Conservation (phyloP, 1,140 invertebrate genomes). For the Micrasema longulum region DNA sequence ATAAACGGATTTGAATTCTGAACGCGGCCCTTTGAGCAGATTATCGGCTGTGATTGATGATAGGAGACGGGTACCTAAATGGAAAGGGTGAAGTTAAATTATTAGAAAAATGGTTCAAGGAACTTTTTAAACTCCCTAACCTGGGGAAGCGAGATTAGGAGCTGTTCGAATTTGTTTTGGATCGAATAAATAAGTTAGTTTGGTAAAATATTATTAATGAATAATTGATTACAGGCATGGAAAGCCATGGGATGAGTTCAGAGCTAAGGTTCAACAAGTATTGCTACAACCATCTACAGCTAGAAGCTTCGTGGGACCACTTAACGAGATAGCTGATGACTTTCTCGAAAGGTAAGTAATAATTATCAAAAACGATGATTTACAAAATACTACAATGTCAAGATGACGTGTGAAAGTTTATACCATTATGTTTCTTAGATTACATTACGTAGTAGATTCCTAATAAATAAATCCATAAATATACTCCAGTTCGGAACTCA, state of each 20-base stretch:
- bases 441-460: too few relatives aligned
- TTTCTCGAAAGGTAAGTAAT: constrained; percentile 75
- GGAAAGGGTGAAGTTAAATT: constrained; percentile 37
- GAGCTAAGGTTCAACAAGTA: constrained; percentile 86
- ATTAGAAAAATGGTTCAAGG: constrained; percentile 10
- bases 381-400: too few relatives aligned
- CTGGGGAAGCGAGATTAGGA: too few relatives aligned
- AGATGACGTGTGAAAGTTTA: too few relatives aligned
- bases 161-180: too few relatives aligned
- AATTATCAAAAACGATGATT: too few relatives aligned
- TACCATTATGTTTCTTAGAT: too few relatives aligned
- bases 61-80: not conserved
- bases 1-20: constrained; percentile 13
- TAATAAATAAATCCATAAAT: too few relatives aligned
- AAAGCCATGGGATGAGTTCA: constrained; percentile 83
- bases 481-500: too few relatives aligned
- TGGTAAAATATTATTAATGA: not conserved
- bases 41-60: constrained; percentile 48
- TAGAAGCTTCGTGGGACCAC: constrained; percentile 77
- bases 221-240: constrained; percentile 75
- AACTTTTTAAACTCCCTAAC: too few relatives aligned
- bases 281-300: constrained; percentile 82
- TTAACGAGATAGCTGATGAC: constrained; percentile 80
- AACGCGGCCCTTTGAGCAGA: constrained; percentile 27
- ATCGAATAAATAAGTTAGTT: not conserved